A percentile compares a stretch with the other conserved stretches of the same genome.
Conservation (phyloP, 1,140 invertebrate species). For the Delia radicum region DNA sequence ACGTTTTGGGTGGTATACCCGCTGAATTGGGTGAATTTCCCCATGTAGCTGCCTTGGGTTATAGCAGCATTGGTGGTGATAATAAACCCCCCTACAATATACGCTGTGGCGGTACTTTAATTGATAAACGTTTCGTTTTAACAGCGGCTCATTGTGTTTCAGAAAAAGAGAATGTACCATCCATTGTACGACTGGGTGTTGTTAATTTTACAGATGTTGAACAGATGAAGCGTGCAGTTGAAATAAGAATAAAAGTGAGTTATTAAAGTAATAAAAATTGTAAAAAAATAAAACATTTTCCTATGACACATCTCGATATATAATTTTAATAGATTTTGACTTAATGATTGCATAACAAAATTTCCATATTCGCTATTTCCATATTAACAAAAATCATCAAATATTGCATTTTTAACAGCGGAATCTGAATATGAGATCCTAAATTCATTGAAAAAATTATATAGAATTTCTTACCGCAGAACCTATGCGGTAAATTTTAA, state of each 20-base stretch:
- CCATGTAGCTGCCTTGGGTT: conserved; percentile 49
- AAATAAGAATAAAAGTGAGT: conserved; percentile 27
- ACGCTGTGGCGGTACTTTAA: conserved; percentile 58
- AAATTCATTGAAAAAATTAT: no score
- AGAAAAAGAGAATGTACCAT: conserved; percentile 24
- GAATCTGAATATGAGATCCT: no score
- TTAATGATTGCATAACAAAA: no score
- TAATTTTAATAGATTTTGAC: no score
- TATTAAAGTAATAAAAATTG: not conserved
- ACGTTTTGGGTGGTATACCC: conserved; percentile 43
- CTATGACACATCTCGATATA: no score
- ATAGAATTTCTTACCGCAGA: no score
- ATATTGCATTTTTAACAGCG: no score
- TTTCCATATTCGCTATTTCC: no score
- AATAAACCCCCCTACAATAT: conserved; percentile 38
- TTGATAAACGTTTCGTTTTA: conserved; percentile 54
- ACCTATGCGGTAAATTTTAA: no score
- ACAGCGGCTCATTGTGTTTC: conserved; percentile 80
- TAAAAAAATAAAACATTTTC: no score
- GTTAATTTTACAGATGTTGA: conserved; percentile 33
- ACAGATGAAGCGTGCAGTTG: conserved; percentile 11
- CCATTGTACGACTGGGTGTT: conserved; percentile 41
- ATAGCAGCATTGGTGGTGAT: not conserved
- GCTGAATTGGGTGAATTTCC: conserved; percentile 44
- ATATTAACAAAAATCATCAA: no score